Conservation (phyloP, 1,140 invertebrate genomes). For the Orius insidiosus region DNA sequence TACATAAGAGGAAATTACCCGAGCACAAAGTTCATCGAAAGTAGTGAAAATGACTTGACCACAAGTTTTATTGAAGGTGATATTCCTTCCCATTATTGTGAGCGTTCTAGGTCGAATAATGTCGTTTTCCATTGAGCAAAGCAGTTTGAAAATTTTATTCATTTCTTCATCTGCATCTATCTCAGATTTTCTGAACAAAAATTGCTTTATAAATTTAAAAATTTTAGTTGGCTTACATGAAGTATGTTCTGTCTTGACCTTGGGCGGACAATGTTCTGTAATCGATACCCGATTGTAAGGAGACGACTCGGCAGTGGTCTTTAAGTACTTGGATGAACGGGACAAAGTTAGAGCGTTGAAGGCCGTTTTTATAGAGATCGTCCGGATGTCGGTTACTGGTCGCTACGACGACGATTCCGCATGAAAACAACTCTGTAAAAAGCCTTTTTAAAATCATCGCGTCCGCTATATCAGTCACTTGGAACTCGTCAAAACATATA, state of each 20-base stretch:
- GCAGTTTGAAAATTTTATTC: conserved; percentile 75
- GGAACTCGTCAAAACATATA: conserved; percentile 98
- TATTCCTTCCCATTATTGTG: conserved; percentile 74
- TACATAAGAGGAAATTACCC: conserved; percentile 54
- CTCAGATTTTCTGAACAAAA: conserved; percentile 33
- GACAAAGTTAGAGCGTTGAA: conserved; percentile 90
- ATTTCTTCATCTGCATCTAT: conserved; percentile 45
- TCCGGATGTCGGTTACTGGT: conserved; percentile 93
- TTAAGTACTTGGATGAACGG: conserved; percentile 93
- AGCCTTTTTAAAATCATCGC: conserved; percentile 94
- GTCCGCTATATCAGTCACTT: conserved; percentile 97
- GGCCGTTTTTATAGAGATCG: conserved; percentile 96
- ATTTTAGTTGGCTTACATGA: conserved; percentile 50
- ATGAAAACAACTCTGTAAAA: conserved; percentile 85
- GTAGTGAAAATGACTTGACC: conserved; percentile 76
- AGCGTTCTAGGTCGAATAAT: conserved; percentile 64
- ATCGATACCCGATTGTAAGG: conserved; percentile 86
- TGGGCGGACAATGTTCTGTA: conserved; percentile 55
- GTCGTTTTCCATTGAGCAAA: conserved; percentile 82
- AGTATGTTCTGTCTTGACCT: conserved; percentile 48
- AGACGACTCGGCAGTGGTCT: conserved; percentile 54
- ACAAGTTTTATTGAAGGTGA: conserved; percentile 78
- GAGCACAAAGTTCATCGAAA: conserved; percentile 80
- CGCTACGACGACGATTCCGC: conserved; percentile 82
- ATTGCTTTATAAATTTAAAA: too few species aligned